These are phyloP conservation scores for Natrix natrix DNA, from an alignment of 2,797 vertebrate genomes.

Conservation along the genomic window DNA sequence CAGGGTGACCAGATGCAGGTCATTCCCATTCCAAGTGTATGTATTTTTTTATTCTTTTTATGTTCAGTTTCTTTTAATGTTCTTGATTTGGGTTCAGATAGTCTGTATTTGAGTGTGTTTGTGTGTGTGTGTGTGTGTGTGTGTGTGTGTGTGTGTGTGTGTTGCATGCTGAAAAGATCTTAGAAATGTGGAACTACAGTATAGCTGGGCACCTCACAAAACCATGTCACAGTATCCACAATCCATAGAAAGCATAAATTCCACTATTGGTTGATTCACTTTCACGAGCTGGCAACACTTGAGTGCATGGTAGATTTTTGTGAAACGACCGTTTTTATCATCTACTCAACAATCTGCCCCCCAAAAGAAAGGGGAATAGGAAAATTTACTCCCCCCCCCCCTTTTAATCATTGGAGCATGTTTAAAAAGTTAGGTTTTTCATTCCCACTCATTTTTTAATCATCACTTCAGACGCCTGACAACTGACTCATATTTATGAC, in stretches of 20 bases:
- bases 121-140: no score
- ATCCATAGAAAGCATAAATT: slow-evolving; percentile 23
- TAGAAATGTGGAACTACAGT: background rate
- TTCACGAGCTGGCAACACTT: background rate
- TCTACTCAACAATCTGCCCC: background rate
- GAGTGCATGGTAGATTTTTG: background rate
- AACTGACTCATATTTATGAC: no score
- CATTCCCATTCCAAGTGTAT: slow-evolving; percentile 93
- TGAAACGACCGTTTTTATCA: background rate
- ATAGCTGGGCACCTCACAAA: background rate
- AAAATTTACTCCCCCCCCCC: no score
- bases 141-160: slow-evolving; percentile 27
- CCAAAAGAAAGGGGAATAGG: no score
- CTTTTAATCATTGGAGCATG: background rate
- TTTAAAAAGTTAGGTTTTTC: background rate
- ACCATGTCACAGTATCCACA: background rate
- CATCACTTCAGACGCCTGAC: no score
- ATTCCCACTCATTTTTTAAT: background rate
- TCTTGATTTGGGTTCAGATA: slow-evolving; percentile 61
- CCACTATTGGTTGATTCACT: background rate
- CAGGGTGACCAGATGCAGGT: slow-evolving; percentile 96
- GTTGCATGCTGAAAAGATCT: slow-evolving; percentile 51
- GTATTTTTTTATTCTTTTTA: slow-evolving; percentile 80
- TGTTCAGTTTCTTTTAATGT: slow-evolving; percentile 60
- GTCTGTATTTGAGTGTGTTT: background rate